phyloP scores from a whole-genome alignment of 2,797 vertebrate genomes.

The Sebastes dallii region DNA sequence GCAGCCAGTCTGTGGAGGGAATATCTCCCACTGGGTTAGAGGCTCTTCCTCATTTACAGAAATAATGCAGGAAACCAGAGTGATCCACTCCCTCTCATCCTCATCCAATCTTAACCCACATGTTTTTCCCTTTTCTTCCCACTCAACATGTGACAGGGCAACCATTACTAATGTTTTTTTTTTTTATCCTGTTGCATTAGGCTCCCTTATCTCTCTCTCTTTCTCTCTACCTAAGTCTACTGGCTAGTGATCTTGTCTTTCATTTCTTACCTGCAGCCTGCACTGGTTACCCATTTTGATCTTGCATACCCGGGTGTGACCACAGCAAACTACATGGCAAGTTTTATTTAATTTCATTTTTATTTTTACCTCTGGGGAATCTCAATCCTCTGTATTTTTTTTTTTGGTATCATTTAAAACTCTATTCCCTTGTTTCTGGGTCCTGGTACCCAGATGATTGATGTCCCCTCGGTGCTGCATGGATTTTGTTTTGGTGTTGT shows the following conservation, averaged over 20 bases:
- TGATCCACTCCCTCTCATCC: slow-evolving; percentile 37
- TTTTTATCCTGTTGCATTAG: slow-evolving; percentile 29
- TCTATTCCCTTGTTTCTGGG: slow-evolving; percentile 9
- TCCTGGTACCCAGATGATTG: slow-evolving; percentile 5
- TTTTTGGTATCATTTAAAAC: slow-evolving; percentile 5
- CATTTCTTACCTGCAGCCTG: slow-evolving; percentile 83
- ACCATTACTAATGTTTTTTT: slow-evolving; percentile 41
- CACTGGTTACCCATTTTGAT: slow-evolving; percentile 85
- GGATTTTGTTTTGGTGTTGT: slow-evolving; percentile 50
- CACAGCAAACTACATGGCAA: slow-evolving; percentile 85
- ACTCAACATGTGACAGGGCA: slow-evolving; percentile 52
- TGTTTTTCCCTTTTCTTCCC: neutral
- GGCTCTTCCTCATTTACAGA: slow-evolving; percentile 38
- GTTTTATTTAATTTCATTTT: slow-evolving; percentile 71
- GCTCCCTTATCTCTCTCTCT: slow-evolving; percentile 6
- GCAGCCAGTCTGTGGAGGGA: neutral
- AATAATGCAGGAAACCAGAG: slow-evolving; percentile 38
- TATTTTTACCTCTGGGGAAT: slow-evolving; percentile 24
- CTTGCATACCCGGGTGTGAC: slow-evolving; percentile 84
- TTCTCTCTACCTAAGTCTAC: slow-evolving; percentile 26
- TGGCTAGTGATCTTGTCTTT: slow-evolving; percentile 73
- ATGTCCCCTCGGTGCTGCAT: slow-evolving; percentile 49
- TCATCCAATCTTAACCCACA: slow-evolving; percentile 27
- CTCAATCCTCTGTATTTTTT: neutral
- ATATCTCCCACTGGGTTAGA: neutral